phyloP scores from a whole-genome alignment of 2,797 vertebrate species.

The Etheostoma nigrum region DNA sequence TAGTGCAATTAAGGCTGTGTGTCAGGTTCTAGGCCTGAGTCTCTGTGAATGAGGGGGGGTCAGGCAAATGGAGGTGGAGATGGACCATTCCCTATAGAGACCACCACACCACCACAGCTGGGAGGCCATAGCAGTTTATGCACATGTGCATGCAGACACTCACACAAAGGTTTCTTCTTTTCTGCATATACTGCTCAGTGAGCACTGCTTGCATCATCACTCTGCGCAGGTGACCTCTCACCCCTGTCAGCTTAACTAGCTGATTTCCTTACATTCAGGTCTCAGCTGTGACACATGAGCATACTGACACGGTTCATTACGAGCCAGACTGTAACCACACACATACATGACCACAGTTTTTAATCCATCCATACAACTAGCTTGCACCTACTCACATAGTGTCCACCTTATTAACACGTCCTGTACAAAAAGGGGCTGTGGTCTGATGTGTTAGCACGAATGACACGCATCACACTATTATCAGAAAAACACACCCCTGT shows the following conservation, averaged over 20 bases:
- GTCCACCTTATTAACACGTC: constrained; percentile 26
- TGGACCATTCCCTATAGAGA: constrained; percentile 46
- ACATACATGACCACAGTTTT: not conserved
- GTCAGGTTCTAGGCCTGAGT: constrained; percentile 71
- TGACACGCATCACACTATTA: constrained; percentile 46
- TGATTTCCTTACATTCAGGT: constrained; percentile 62
- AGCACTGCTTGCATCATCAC: constrained; percentile 42
- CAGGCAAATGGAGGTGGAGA: constrained; percentile 15
- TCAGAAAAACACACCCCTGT: constrained; percentile 67
- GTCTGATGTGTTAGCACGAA: constrained; percentile 48
- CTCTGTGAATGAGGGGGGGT: constrained; percentile 60
- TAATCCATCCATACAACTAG: not conserved
- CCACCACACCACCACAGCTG: constrained; percentile 56
- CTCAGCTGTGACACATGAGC: constrained; percentile 42
- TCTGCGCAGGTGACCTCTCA: constrained; percentile 48
- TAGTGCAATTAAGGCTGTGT: constrained; percentile 84
- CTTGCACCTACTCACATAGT: not conserved
- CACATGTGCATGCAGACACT: constrained; percentile 14
- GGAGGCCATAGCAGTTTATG: constrained; percentile 45
- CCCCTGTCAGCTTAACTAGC: constrained; percentile 48
- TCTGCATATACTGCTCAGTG: constrained; percentile 40
- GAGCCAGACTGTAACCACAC: not conserved
- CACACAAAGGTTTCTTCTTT: constrained; percentile 64
- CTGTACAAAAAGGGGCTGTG: not conserved
- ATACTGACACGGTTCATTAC: constrained; percentile 22